Evolutionary conservation across 2,797 vertebrate species (phyloP).

Genomic region (Ambastaia sidthimunki): DNA sequence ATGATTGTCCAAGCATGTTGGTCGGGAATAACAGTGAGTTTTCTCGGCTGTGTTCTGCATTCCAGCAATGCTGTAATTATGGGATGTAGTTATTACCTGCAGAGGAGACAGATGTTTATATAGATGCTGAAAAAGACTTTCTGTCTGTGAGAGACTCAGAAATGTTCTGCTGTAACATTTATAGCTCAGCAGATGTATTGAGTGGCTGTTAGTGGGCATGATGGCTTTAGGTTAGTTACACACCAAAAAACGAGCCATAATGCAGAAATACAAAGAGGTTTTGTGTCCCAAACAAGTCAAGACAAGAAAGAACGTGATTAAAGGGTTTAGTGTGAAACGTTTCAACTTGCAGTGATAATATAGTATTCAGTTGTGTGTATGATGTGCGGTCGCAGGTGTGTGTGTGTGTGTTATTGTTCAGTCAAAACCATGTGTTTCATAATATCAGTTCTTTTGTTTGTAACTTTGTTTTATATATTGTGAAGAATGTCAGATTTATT

Average conservation of each 20-base stretch:
- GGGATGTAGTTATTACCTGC: not conserved
- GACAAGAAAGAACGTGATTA: constrained; percentile 2
- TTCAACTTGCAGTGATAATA: not conserved
- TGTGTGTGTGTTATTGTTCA: not conserved
- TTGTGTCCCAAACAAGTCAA: not conserved
- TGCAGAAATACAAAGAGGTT: not conserved
- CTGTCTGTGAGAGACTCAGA: not conserved
- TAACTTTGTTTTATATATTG: not conserved
- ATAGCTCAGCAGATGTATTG: not conserved
- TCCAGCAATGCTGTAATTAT: constrained; percentile 8
- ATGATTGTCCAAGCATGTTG: constrained; percentile 13
- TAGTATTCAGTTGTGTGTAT: constrained; percentile 2
- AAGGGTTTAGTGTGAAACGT: not conserved
- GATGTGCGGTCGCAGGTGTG: constrained; percentile 1
- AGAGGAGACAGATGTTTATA: constrained; percentile 26
- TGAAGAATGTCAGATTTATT: not conserved
- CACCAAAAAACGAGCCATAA: not conserved
- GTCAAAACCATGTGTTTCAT: not conserved
- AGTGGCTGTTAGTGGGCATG: not conserved
- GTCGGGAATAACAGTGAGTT: constrained; percentile 1
- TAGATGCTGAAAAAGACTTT: constrained; percentile 8
- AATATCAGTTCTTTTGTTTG: not conserved
- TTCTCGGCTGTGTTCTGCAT: constrained; percentile 28
- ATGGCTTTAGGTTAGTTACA: not conserved
- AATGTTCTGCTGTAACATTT: not conserved